Conservation (phyloP, 1,140 invertebrate species). For the Orchestia grillus region DNA sequence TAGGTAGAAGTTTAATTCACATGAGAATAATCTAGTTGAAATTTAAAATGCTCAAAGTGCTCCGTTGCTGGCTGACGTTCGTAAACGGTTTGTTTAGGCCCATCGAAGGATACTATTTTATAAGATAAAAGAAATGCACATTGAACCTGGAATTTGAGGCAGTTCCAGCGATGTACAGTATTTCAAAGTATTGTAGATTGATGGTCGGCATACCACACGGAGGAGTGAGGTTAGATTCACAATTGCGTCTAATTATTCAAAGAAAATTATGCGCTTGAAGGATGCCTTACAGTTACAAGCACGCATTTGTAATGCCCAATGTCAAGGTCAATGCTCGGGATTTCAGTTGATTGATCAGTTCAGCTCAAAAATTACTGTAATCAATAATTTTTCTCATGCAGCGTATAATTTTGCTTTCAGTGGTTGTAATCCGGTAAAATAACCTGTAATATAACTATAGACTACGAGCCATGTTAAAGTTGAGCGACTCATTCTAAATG, state of each 20-base stretch:
- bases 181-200: too few species aligned
- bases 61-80: too few species aligned
- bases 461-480: neutral
- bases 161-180: too few species aligned
- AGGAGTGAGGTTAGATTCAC: neutral
- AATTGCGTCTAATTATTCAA: neutral
- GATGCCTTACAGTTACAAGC: neutral
- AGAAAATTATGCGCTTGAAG: neutral
- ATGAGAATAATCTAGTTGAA: too few species aligned
- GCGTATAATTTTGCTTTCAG: neutral
- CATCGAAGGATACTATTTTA: too few species aligned
- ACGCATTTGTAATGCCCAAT: neutral
- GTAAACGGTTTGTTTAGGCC: too few species aligned
- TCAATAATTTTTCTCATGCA: neutral
- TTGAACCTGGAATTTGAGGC: too few species aligned
- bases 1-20: too few species aligned
- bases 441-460: neutral
- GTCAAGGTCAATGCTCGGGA: neutral
- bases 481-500: neutral
- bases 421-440: neutral
- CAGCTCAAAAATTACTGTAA: neutral
- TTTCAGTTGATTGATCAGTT: neutral
- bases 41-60: too few species aligned
- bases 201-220: neutral
- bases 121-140: too few species aligned